These are phyloP conservation scores for Tipula vernalis DNA, from an alignment of 2,888 invertebrate species.

Conservation along the genomic window DNA sequence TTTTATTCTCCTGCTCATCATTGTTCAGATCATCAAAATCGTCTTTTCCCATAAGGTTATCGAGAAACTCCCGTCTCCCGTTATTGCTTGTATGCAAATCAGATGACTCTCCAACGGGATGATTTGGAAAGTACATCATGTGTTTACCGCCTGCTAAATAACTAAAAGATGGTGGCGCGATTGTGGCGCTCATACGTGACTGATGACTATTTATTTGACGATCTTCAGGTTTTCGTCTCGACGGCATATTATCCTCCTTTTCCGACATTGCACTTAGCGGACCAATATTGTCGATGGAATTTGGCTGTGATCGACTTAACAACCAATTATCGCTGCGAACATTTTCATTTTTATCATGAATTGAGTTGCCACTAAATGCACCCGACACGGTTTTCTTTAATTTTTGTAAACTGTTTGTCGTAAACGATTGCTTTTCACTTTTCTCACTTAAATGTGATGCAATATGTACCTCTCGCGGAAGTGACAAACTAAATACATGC, in stretches of 20 bases:
- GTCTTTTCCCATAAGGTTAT: background rate
- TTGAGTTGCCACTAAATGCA: conserved; percentile 37
- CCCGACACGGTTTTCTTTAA: conserved; percentile 58
- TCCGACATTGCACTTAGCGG: background rate
- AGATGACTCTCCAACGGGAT: conserved; percentile 27
- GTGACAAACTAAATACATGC: conserved; percentile 61
- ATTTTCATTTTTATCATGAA: conserved; percentile 25
- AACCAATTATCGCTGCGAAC: conserved; percentile 57
- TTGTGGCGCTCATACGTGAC: background rate
- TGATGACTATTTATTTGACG: background rate
- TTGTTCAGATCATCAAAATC: background rate
- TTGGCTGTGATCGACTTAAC: conserved; percentile 66
- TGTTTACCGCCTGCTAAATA: conserved; percentile 55
- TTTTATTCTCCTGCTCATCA: background rate
- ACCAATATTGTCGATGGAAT: conserved; percentile 47
- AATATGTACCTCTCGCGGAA: conserved; percentile 52
- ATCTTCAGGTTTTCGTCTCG: conserved; percentile 5
- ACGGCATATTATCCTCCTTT: background rate
- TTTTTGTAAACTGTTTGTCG: conserved; percentile 46
- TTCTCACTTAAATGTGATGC: conserved; percentile 25
- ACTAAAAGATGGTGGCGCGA: conserved; percentile 34
- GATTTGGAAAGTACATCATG: conserved; percentile 57
- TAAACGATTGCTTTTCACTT: conserved; percentile 10
- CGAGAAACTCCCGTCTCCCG: background rate
- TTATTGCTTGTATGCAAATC: conserved; percentile 19